Conservation (phyloP, 2,113 vertebrate species). For the Microcebus ravelobensis region DNA sequence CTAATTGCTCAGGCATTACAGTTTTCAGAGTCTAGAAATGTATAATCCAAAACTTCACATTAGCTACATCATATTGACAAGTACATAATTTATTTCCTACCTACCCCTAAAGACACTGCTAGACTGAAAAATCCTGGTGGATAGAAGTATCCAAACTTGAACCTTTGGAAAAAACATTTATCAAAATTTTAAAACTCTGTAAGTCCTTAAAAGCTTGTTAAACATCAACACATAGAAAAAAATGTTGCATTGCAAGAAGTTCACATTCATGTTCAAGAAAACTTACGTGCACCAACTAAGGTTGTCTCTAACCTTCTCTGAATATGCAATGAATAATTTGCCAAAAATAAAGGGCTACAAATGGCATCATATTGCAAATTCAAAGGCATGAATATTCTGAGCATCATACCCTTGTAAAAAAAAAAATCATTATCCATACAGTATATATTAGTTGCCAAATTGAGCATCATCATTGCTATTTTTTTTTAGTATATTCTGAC, state of each 20-base stretch:
- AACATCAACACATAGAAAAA: neutral
- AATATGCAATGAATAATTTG: neutral
- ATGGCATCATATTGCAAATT: constrained; percentile 3
- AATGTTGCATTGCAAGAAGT: neutral
- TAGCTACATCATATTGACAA: neutral
- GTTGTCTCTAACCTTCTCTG: neutral
- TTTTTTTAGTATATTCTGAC: neutral
- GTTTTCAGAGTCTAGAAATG: neutral
- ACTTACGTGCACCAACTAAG: neutral
- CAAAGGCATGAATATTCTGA: neutral
- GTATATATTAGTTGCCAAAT: neutral
- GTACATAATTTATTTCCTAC: neutral
- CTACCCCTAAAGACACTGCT: neutral
- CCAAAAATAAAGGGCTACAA: neutral
- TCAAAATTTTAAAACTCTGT: neutral
- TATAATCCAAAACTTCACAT: neutral
- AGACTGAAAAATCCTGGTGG: neutral
- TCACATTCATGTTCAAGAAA: neutral
- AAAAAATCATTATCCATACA: neutral
- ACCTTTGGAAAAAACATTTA: neutral
- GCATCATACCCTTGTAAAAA: neutral
- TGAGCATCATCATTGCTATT: neutral
- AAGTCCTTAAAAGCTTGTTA: neutral
- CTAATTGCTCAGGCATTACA: neutral
- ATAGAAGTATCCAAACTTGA: neutral